Evolutionary conservation across 2,888 invertebrate genomes (phyloP).

Genomic region (Drosophila subquinaria): DNA sequence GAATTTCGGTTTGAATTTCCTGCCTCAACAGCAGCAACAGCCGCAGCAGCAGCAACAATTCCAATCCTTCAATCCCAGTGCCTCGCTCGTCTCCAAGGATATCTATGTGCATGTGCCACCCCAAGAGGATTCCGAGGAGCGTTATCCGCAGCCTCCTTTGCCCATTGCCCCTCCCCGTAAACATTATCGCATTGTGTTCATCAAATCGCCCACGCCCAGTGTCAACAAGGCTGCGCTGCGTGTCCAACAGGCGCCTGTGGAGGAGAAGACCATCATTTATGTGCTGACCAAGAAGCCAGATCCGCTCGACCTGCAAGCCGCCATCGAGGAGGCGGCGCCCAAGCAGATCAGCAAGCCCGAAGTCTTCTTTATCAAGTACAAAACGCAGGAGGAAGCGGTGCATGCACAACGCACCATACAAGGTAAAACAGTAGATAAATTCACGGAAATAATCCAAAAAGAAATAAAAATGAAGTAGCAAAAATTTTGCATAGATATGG

Average conservation of each 20-base stretch:
- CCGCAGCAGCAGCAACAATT: constrained; percentile 39
- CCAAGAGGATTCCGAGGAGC: constrained; percentile 80
- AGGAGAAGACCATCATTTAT: constrained; percentile 85
- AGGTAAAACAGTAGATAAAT: constrained; percentile 66
- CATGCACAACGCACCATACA: constrained; percentile 85
- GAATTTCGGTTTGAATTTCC: constrained; percentile 26
- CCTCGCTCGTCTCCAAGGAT: constrained; percentile 83
- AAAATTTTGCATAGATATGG: constrained; percentile 40
- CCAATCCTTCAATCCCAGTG: constrained; percentile 25
- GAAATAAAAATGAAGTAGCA: neutral
- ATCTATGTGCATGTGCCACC: constrained; percentile 85
- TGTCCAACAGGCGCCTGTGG: constrained; percentile 79
- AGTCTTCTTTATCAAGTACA: constrained; percentile 85
- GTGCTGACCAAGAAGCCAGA: constrained; percentile 84
- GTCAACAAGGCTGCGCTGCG: constrained; percentile 68
- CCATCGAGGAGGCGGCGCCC: constrained; percentile 80
- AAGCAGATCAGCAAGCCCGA: constrained; percentile 84
- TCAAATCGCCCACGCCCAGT: constrained; percentile 83
- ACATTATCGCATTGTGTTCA: constrained; percentile 85
- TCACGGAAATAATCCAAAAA: constrained; percentile 18
- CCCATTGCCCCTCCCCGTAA: constrained; percentile 82
- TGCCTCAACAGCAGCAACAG: constrained; percentile 36
- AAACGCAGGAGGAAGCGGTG: constrained; percentile 84
- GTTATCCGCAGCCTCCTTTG: constrained; percentile 57
- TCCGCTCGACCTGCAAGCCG: constrained; percentile 80